phyloP scores from a whole-genome alignment of 2,888 invertebrate genomes.

The Drosophila kuntzei region DNA sequence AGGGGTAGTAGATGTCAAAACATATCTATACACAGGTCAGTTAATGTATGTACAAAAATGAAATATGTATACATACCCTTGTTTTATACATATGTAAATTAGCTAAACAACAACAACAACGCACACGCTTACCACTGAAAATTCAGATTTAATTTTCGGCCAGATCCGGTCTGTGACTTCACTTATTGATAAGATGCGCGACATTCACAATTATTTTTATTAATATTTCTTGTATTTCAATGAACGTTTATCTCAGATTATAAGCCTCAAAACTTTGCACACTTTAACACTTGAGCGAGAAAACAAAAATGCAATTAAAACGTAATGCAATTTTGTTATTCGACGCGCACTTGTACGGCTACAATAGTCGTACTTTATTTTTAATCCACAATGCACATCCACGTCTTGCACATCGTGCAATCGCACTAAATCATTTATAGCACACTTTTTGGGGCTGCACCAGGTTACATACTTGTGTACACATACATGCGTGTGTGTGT shows the following conservation, averaged over 20 bases:
- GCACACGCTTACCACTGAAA: constrained; percentile 34
- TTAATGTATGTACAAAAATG: constrained; percentile 14
- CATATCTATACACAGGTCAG: constrained; percentile 26
- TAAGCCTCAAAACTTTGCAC: constrained; percentile 9
- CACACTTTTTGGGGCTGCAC: constrained; percentile 54
- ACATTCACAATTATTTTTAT: constrained; percentile 33
- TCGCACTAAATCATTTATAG: constrained; percentile 68
- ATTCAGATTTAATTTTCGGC: constrained; percentile 4
- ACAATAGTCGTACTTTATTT: constrained; percentile 33
- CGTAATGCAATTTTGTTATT: constrained; percentile 36
- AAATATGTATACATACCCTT: constrained; percentile 30
- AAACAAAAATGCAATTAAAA: constrained; percentile 31
- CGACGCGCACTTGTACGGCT: constrained; percentile 63
- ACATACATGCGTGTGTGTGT: constrained; percentile 13
- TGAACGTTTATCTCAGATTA: constrained; percentile 1
- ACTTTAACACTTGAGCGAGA: not conserved
- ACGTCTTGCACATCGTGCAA: constrained; percentile 48
- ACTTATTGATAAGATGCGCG: constrained; percentile 30
- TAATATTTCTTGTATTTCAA: constrained; percentile 19
- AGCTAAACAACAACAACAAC: constrained; percentile 30
- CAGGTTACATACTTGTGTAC: constrained; percentile 16
- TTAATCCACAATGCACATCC: constrained; percentile 53
- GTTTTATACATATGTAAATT: constrained; percentile 18
- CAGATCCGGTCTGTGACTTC: constrained; percentile 14
- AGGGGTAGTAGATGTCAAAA: constrained; percentile 37